Conservation (phyloP, 23 tunicate genomes). For the Phallusia fumigata region DNA sequence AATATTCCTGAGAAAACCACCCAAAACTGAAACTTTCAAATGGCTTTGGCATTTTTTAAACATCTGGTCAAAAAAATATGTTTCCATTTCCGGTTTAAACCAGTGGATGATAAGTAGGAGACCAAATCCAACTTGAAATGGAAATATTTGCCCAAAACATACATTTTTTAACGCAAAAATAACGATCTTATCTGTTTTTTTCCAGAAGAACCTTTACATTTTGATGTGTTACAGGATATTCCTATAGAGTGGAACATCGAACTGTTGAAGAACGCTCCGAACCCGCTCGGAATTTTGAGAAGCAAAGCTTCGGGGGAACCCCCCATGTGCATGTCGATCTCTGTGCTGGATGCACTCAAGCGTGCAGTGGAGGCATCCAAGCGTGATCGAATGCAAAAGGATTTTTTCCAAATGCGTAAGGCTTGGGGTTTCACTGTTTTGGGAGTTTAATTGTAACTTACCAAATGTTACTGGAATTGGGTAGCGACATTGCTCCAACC, state of each 20-base stretch:
- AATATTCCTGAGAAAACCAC: no score
- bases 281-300: conserved; percentile 47
- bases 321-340: conserved; percentile 54
- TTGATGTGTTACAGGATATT: conserved; percentile 31
- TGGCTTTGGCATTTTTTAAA: no score
- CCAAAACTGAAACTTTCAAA: no score
- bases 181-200: not conserved
- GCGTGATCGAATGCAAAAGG: conserved; percentile 22
- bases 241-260: conserved; percentile 63
- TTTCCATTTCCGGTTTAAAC: no score
- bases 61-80: no score
- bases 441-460: no score
- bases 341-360: conserved; percentile 56
- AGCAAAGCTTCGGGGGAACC: conserved; percentile 87
- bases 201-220: not conserved
- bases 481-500: no score
- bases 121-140: no score
- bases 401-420: conserved; percentile 45
- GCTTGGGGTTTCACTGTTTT: not conserved
- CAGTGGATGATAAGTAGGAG: no score
- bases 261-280: conserved; percentile 47
- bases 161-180: no score
- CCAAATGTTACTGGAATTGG: no score
- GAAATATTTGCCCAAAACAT: no score
- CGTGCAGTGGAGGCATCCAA: conserved; percentile 36